Evolutionary conservation across 2,888 invertebrate genomes (phyloP), one percentile per base, ranked within the genome.

Genomic region (Pedicia rivosa): DNA sequence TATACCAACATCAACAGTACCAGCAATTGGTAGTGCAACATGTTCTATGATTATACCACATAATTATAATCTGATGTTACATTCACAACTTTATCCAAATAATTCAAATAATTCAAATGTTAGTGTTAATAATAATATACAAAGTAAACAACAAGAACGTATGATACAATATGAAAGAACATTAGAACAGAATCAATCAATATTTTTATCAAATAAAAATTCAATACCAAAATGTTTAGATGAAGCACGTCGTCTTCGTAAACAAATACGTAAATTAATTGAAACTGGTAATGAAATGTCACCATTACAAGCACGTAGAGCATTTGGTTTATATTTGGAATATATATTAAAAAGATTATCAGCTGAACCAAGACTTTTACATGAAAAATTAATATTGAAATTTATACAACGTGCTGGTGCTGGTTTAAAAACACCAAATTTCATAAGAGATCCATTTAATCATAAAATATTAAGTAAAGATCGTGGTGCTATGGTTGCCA

Each of bases 401-500:
- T 86, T 87, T 64, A 66, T 86, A 27, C 74, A 74, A 48, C 75
- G 78, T 43, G 78, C 79, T 19, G 72, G 78, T 20, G 67, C 68
- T 43, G 72, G 75, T 51, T 66, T 83, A 36, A 70, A 78, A 46
- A 74, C 78, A 46, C 82, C 84, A 2, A 70, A 72, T 44, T 57
- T 62, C 44, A 68, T 75, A 41, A 67, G 70, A 52, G 75, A 73
- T 38, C 48, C 52, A 3, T 50, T 53, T 33, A 54, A 47, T 31
- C 67, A 70, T 40, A 76, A 78, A 59, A 66, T 83, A 54, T 69
- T 75, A 48, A 76, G 75, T 53, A 86, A 86, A 60, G 86, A 86
- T 57, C 66, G 79, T 16, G 78, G 83, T 41, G 86, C 86, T 2
- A 74, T 86, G 47, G 76, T 84, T 35, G 82, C 86, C 2, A 87